Base-by-base conservation (phyloP, 1,140 invertebrate species). In the Tribolium castaneum region DNA sequence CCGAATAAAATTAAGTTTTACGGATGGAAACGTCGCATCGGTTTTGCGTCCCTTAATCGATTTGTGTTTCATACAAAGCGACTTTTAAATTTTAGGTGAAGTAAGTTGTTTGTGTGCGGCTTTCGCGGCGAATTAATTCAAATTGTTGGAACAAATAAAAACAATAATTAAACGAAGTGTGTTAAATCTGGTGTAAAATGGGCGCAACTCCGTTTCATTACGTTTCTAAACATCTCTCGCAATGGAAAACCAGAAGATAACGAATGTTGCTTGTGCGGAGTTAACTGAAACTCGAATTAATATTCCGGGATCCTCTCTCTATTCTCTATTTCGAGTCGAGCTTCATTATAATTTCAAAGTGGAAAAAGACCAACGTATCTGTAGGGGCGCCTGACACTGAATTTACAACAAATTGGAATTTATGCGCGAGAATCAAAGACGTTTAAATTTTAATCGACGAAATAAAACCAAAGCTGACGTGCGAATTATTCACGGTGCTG, bases 261-360 rank as follows among this genome's bases (percentile, higher is more conserved):
- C 59, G 59, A 66, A 66, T 35, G 59, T 66, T 35, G 59, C 59
- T 35, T 35, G 59, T 66, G 59, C 59, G 59, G 59, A 66, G 59
- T 66, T 66, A 66, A 66, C 59, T 66, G 59, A 66, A 66, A 66
- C 59, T 66, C 25, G 59, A 66, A 66, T 66, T 66, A 66, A 66
- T 66, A 66, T 66, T 66, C 59, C 59, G 30, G 30, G n/a, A 35
- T 25, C 59, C 54, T 59, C 54, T 59, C 54, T 66, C 59, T 66
- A 66, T 66, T 66, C 59, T 66, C 59, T 66, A 66, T 66, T 66
- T 66, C 59, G 59, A 66, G 14, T 66, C 59, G 59, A 45, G 30
- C 30, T 66, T 66, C 59, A 66, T 66, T 66, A 66, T 66, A 66
- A 66, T 66, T 66, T 66, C 59, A 66, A 66, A 66, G 59, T 59